Base-by-base conservation (phyloP, 2,113 vertebrate genomes). In the Pangasianodon gigas region DNA sequence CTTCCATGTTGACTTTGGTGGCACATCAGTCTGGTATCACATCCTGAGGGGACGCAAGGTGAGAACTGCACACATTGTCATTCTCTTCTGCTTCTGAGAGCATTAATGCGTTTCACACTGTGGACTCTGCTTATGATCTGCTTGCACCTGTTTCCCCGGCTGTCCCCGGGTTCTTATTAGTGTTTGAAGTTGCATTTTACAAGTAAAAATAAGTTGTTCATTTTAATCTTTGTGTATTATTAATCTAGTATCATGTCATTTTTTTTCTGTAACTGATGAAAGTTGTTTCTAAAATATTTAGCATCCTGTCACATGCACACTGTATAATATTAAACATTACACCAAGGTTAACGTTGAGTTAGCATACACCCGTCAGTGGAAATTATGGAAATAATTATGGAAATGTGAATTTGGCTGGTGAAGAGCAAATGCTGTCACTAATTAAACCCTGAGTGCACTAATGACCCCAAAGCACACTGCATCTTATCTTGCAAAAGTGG, bases 1-100 rank as follows among this genome's bases (percentile, higher is more conserved):
- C 94, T 99, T 99, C 95, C 98, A 99, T 48, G 97, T 99, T 86
- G 98, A 99, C 94, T 99, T 99, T 18, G 98, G 98, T 75, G 98
- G 98, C 37, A 99, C 98, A 48, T 99, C 98, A 4, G 98, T 99
- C 87, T 99, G 98, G 98, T 99, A 99, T 92, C 98, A 99, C 92
- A 97, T 99, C 92, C 97, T 98, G 91, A 96, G 97, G 95, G 98
- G 98, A 65, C 97, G 97, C 94, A 99, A 99, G 98, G 98, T 99
- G 95, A 92, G 95, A 4, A 29, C 32, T 7, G 8, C 60, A 21
- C 51, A 29, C 21, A 3, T 0, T 29, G 5, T 6, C 26, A 13
- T 82, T 54, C 29, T 58, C 1, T 58, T 56, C 11, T 56, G 16
- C 51, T 79, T 51, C 44, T 51, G 44, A 82, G n/a, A 82, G 21